These are phyloP conservation scores for Pocillopora grandis DNA, from an alignment of 92 coral and sea anemone species.

Conservation along the genomic window DNA sequence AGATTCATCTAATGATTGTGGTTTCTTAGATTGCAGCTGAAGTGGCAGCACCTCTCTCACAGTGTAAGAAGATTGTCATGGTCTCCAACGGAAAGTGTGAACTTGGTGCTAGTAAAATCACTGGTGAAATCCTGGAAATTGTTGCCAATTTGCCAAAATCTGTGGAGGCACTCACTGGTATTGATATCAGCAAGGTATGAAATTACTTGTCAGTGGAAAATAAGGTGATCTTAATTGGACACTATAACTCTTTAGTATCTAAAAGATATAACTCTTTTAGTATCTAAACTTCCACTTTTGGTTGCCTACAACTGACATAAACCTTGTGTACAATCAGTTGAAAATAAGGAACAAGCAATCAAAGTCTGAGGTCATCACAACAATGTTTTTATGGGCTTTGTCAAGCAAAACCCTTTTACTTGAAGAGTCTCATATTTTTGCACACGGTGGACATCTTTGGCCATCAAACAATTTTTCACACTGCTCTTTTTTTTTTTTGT, in stretches of 20 bases:
- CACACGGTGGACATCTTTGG: no score
- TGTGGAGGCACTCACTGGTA: slow-evolving; percentile 96
- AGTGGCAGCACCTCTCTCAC: slow-evolving; percentile 88
- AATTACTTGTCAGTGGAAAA: not conserved
- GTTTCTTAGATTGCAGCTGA: slow-evolving; percentile 92
- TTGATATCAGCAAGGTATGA: slow-evolving; percentile 91
- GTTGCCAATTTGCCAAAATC: slow-evolving; percentile 92
- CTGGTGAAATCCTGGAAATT: slow-evolving; percentile 91
- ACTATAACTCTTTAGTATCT: no score
- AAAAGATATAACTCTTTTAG: no score
- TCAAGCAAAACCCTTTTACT: not conserved
- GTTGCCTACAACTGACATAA: no score
- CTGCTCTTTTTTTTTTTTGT: not conserved
- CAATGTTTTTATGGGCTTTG: no score
- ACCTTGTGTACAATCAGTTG: not conserved
- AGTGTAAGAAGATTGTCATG: slow-evolving; percentile 95
- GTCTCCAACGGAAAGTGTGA: slow-evolving; percentile 96
- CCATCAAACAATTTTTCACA: not conserved
- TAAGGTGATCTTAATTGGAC: no score
- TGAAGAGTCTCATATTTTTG: not conserved
- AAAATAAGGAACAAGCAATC: not conserved
- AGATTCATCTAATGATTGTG: not conserved
- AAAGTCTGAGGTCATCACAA: not conserved
- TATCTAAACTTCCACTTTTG: no score
- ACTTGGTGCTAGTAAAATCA: slow-evolving; percentile 87